Percentiles rank a stretch among this genome's conserved stretches.
These are phyloP conservation scores for Acanthiza pusilla DNA, from an alignment of 2,797 vertebrate species.

Conservation along the genomic window DNA sequence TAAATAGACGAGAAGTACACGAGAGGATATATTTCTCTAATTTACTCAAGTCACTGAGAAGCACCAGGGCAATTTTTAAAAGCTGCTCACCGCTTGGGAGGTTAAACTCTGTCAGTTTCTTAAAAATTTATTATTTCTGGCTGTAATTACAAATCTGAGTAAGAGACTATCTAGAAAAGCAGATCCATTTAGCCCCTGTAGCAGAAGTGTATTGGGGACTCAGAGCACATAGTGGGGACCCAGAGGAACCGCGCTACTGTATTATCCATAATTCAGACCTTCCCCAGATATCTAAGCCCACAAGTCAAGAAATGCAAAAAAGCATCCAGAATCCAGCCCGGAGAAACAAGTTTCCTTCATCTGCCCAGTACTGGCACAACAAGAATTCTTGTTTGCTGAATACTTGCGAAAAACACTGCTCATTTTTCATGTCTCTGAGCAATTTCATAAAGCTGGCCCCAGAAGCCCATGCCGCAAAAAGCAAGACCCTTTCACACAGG, in stretches of 20 bases:
- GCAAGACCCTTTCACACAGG: not conserved
- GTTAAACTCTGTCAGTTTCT: not conserved
- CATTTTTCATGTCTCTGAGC: not conserved
- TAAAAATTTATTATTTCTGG: not conserved
- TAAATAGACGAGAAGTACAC: not conserved
- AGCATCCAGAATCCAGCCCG: not conserved
- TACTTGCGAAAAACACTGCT: not conserved
- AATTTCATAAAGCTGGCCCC: not conserved
- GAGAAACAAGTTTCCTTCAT: not conserved
- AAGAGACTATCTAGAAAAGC: not conserved
- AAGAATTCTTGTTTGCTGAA: not conserved
- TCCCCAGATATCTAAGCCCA: not conserved
- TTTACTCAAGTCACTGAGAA: not conserved
- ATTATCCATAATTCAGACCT: not conserved
- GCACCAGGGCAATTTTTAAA: not conserved
- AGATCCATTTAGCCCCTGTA: not conserved
- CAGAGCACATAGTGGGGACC: not conserved
- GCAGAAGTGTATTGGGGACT: not conserved
- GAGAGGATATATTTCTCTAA: not conserved
- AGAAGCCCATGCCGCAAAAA: not conserved
- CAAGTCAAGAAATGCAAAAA: not conserved
- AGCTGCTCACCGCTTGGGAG: not conserved
- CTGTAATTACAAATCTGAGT: not conserved
- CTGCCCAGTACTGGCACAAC: not conserved
- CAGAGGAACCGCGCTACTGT: rapidly evolving